Evolutionary conservation across 2,797 vertebrate species (phyloP), one percentile per base, ranked within the genome.

Genomic region (Siniperca scherzeri): DNA sequence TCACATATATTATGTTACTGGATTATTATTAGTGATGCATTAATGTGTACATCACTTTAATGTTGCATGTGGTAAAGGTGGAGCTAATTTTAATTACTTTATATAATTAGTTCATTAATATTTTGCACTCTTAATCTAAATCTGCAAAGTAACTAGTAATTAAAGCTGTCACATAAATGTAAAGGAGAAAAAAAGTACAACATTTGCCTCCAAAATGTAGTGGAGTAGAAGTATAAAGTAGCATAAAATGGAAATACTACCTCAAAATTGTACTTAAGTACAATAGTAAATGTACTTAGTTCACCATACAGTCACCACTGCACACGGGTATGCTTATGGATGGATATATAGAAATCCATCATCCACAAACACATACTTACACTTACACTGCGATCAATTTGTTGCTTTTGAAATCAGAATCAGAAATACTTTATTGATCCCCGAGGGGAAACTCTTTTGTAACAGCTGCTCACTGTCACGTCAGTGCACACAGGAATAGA

Each of bases 351-450:
- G 52, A 67, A 56, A 46, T 76, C 46, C 38, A 72, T 75, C 67
- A 60, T 14, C 9, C 53, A 73, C 71, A 55, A 64, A 65, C 70
- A 61, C 69, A 55, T 61, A 59, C 17, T 27, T 27, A 30, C 30
- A 64, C 40, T 52, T 30, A 46, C 21, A 33, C 61, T 2, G 3
- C 42, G 7, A 81, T 87, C 53, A 64, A 79, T 86, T 78, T 22
- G 36, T 59, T 21, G 27, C 55, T 76, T 81, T 77, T 7, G 3
- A 80, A 89, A 86, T 30, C 30, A 30, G 30, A 30, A 30, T 30
- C 30, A 30, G 30, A 30, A 30, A 30, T 30, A 30, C 3, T 30
- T 30, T 30, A 30, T 30, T 30, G 30, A 30, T 30, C 30, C 30
- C 30, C 30, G 30, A 30, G 30, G 30, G 30, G 30, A 30, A 30